phyloP scores from a whole-genome alignment of 2,888 invertebrate genomes.

The Hyposoter dolosus region DNA sequence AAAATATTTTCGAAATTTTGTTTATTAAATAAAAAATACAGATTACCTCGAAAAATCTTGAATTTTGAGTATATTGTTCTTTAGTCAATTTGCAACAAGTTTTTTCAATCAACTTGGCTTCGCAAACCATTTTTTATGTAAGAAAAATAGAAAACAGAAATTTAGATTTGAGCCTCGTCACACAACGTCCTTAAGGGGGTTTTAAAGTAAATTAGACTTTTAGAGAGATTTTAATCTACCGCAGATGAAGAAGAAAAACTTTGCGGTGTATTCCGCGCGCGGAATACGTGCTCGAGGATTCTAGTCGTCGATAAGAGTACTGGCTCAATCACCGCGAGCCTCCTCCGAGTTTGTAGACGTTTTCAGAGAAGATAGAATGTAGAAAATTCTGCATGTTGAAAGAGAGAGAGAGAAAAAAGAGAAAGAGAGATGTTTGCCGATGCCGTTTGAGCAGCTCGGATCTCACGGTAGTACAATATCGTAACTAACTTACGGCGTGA shows the following conservation, averaged over 20 bases:
- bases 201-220: background rate
- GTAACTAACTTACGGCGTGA: constrained; percentile 73
- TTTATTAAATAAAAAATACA: too few species aligned
- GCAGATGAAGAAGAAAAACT: background rate
- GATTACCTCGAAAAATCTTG: too few species aligned
- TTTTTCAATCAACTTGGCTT: too few species aligned
- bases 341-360: constrained; percentile 10
- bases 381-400: background rate
- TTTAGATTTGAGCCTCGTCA: too few species aligned
- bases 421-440: constrained; percentile 53
- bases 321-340: constrained; percentile 28
- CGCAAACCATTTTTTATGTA: too few species aligned
- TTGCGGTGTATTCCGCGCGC: background rate
- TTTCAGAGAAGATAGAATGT: constrained; percentile 13
- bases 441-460: constrained; percentile 60
- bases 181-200: background rate
- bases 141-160: too few species aligned
- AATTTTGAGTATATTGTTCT: too few species aligned
- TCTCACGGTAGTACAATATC: constrained; percentile 75
- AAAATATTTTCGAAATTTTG: too few species aligned
- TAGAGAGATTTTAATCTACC: background rate
- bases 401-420: constrained; percentile 15
- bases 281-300: constrained; percentile 18
- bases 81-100: too few species aligned
- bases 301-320: constrained; percentile 35